Evolutionary conservation across 2,797 vertebrate genomes (phyloP).

Genomic region (Apodemus agrarius): DNA sequence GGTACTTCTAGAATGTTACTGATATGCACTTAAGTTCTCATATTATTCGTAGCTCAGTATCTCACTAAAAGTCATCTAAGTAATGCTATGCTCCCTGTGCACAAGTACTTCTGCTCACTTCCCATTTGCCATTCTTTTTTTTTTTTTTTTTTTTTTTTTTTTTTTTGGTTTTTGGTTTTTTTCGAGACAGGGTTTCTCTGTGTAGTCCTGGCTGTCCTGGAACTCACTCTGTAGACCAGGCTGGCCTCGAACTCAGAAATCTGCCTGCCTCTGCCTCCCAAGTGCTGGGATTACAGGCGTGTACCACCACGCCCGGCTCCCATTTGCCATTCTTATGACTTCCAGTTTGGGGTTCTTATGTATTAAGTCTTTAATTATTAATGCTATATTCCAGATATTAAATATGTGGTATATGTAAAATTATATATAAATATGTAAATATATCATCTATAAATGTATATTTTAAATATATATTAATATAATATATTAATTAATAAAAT

Average conservation of each 20-base stretch:
- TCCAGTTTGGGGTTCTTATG: neutral
- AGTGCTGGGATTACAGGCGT: too few relatives aligned
- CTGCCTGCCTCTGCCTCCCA: too few relatives aligned
- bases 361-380: neutral
- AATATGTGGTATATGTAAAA: neutral
- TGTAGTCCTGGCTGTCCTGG: too few relatives aligned
- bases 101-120: neutral
- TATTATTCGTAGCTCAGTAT: neutral
- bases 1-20: neutral
- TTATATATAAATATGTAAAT: neutral
- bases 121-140: neutral
- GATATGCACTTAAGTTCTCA: neutral
- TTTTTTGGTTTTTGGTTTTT: too few relatives aligned
- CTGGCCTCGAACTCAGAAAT: too few relatives aligned
- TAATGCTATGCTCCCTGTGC: neutral
- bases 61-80: neutral
- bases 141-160: too few relatives aligned
- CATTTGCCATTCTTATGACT: neutral
- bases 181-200: too few relatives aligned
- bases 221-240: too few relatives aligned
- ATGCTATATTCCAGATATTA: neutral
- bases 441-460: neutral
- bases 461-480: neutral
- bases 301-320: too few relatives aligned
- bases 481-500: neutral